Percentiles rank a stretch among this genome's conserved stretches.
These are phyloP conservation scores for Cryptotis parvus DNA, from an alignment of 2,113 vertebrate genomes.

Conservation along the genomic window DNA sequence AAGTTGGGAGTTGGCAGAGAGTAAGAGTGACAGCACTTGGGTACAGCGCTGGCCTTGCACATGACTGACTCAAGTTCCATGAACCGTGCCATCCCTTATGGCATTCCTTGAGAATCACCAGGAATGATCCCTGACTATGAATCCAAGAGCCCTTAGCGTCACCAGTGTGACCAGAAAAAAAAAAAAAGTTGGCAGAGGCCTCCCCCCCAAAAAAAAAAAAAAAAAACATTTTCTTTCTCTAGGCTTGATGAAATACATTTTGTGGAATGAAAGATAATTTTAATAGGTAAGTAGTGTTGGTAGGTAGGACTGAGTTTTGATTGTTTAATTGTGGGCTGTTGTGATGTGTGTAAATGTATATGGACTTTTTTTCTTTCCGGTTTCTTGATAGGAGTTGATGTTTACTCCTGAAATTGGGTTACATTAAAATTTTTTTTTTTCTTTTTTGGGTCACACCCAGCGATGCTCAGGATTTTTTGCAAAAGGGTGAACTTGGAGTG, in stretches of 20 bases:
- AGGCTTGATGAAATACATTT: constrained; percentile 37
- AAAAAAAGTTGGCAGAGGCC: constrained; percentile 36
- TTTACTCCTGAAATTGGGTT: constrained; percentile 63
- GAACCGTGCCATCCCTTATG: no score
- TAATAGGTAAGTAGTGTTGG: constrained; percentile 40
- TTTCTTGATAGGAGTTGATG: constrained; percentile 7
- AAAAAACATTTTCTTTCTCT: constrained; percentile 3
- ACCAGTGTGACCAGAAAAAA: no score
- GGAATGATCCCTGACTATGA: no score
- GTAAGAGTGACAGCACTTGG: no score
- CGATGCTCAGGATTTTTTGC: no score
- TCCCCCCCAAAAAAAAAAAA: neutral
- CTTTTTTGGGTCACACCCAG: no score
- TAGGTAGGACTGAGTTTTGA: constrained; percentile 45
- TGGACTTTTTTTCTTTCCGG: neutral
- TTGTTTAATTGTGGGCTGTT: neutral
- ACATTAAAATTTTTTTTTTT: constrained; percentile 35
- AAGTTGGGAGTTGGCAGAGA: constrained; percentile 3
- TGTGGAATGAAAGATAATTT: constrained; percentile 59
- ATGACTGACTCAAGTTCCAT: no score
- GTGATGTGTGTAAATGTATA: neutral
- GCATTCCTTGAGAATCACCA: no score
- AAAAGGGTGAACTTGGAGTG: no score
- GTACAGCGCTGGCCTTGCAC: no score
- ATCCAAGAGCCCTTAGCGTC: no score